phyloP scores from a whole-genome alignment of 2,888 invertebrate species.

The Yponomeuta cagnagella region DNA sequence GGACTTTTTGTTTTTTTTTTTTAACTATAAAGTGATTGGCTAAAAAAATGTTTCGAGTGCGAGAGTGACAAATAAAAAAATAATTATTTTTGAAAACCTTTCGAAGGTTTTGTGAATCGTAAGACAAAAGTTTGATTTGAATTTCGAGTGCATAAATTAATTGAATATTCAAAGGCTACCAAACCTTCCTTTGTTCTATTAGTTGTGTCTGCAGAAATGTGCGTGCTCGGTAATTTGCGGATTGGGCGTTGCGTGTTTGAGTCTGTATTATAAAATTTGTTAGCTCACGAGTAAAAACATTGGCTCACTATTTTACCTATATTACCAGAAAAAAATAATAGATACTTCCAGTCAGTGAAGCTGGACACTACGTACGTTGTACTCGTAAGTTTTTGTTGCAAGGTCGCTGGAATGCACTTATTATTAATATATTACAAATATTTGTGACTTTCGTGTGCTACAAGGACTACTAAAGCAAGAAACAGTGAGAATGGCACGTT shows the following conservation, averaged over 20 bases:
- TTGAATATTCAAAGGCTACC: background rate
- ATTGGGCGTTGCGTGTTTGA: slow-evolving; percentile 12
- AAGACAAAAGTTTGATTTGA: background rate
- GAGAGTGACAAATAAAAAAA: background rate
- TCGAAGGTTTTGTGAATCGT: background rate
- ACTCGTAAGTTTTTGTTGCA: too few species aligned
- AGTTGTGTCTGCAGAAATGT: slow-evolving; percentile 10
- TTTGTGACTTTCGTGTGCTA: background rate
- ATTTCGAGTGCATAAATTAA: background rate
- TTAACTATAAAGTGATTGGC: background rate
- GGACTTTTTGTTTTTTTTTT: background rate
- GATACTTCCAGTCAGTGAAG: background rate
- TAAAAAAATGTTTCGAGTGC: background rate
- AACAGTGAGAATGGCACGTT: background rate
- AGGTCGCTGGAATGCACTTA: background rate
- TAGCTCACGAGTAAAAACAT: background rate
- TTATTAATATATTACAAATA: background rate
- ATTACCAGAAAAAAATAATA: background rate
- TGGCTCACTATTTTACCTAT: background rate
- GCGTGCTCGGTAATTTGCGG: slow-evolving; percentile 15
- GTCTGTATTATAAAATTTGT: slow-evolving; percentile 10
- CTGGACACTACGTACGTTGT: background rate
- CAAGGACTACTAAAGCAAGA: background rate
- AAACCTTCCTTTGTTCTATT: slow-evolving; percentile 5
- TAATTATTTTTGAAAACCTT: background rate